Evolutionary conservation across 2,113 vertebrate species (phyloP), one percentile per base, ranked within the genome.

Genomic region (Pristiophorus japonicus): DNA sequence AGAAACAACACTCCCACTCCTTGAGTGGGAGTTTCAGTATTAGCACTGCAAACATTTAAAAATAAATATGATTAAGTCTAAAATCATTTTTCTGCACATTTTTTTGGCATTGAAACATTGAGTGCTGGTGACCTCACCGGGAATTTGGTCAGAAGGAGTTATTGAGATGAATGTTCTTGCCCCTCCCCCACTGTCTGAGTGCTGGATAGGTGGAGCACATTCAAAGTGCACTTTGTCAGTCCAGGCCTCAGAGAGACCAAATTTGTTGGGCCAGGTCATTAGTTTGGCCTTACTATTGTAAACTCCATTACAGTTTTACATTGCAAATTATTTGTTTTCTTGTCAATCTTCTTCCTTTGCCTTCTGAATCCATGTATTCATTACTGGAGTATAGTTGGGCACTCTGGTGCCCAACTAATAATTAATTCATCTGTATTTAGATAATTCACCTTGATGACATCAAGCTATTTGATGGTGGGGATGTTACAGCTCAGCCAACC

Each of bases 1-100:
- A 90, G 51, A 90, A 90, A 34, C 51, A 90, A 90, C 47, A 91
- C 59, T 91, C 30, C 88, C 88, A 63, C 34, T 92, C 88, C n/a
- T 63, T 38, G 88, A 63, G 88, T 92, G 18, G 88, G 88, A 63
- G 59, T 63, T 81, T 92, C 1, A 65, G 59, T 92, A 38, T 63
- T 92, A 38, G 14, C 20, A 38, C 16, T 92, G 59, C 59, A 63
- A 92, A n/a, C 88, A 42, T 63, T 63, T 92, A 92, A 91, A 91
- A 92, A 92, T 90, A 90, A 62, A 90, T 91, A 91, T 92, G 34
- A 63, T 63, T 92, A 92, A 92, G 14, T 81, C 18, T 18, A 18
- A 91, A 91, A 91, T 22, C 59, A 14, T 63, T 91, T 91, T 63
- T 34, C 27, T 91, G 30, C 47, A 55, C 51, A 47, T 88, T 51